Percentiles rank a stretch among this genome's conserved stretches.
Conservation (phyloP, 2,797 vertebrate genomes). For the Tadarida brasiliensis region DNA sequence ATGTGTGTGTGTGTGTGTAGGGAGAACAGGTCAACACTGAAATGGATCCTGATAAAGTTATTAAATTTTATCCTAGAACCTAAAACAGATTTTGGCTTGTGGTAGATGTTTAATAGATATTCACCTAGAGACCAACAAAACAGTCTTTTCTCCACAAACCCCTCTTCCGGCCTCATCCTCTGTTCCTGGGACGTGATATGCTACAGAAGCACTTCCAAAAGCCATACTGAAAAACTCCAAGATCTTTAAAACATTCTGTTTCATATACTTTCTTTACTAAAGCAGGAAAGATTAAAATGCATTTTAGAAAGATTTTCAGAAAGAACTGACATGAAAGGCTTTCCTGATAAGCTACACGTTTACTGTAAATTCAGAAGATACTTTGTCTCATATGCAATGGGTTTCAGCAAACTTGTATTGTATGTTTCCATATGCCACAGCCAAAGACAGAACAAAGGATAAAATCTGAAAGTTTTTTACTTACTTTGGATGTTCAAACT, state of each 20-base stretch:
- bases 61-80: not conserved
- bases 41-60: not conserved
- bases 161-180: not conserved
- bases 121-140: not conserved
- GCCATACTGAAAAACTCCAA: not conserved
- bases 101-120: not conserved
- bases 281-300: not conserved
- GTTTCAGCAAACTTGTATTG: not conserved
- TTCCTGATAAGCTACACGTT: constrained; percentile 47
- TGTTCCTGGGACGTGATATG: not conserved
- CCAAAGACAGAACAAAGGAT: not conserved
- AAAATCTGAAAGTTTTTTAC: constrained; percentile 76
- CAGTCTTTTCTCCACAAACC: not conserved
- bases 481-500: constrained; percentile 95
- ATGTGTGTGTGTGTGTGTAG: too few relatives aligned
- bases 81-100: not conserved
- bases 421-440: constrained; percentile 27
- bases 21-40: not conserved
- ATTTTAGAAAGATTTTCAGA: constrained; percentile 40
- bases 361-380: constrained; percentile 66
- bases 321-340: not conserved
- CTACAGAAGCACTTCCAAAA: constrained; percentile 28
- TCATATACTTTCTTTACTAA: not conserved
- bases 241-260: constrained; percentile 2
- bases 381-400: not conserved